Evolutionary conservation across 2,797 vertebrate species (phyloP), one percentile per base, ranked within the genome.

Genomic region (Artibeus lituratus): DNA sequence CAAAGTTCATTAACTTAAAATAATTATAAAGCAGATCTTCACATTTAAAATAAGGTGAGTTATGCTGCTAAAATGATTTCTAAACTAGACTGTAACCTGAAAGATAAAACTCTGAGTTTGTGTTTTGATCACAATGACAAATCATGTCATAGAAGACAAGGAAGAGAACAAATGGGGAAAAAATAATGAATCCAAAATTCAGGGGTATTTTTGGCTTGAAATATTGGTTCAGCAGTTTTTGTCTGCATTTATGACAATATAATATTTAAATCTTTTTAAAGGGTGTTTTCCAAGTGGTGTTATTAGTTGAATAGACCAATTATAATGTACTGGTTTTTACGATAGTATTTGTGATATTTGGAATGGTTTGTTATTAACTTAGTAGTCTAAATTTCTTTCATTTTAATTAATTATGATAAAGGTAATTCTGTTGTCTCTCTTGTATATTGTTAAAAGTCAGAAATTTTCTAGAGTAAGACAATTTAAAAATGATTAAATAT

Each of bases 1-100:
- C 72, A 91, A 89, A 93, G 51, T 96, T 12, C n/a, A 16, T n/a
- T 72, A 96, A 91, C 96, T 94, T 70, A 73, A 94, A 85, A 84
- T 93, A 94, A 94, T 91, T 85, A 21, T 32, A 6, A 77, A 10
- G n/a, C 4, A 3, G 32, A 2, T 2, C 59, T 97, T 91, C 95
- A 87, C 0, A 0, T 11, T 93, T 62, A 18, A 94, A 85, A 59
- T 16, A 82, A 74, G 53, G 62, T 32, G 6, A 14, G 1, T 74
- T 94, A 97, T 94, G 72, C 42, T 53, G 1, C 55, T 86, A 62
- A 90, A 81, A 16, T 55, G n/a, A 35, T 96, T 90, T 84, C 57
- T 53, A 62, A 62, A 35, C 10, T 39, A 87, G 0, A 44, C 10
- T 42, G 1, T 35, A 65, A 51, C 57, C 57, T 96, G 62, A 95